These are phyloP conservation scores for Indri indri DNA, from an alignment of 2,113 vertebrate genomes.

Conservation along the genomic window DNA sequence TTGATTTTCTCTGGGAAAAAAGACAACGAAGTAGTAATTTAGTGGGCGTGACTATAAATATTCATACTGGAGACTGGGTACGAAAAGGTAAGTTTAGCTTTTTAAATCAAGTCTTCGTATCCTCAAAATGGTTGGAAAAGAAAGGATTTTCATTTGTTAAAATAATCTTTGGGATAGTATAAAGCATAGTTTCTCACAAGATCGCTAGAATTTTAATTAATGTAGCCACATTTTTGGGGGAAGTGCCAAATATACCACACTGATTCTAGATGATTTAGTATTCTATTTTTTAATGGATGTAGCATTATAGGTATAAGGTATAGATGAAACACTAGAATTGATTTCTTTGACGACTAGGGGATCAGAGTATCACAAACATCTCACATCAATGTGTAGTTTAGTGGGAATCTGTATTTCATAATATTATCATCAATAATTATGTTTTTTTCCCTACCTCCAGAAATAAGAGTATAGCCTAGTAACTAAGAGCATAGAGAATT, in stretches of 20 bases:
- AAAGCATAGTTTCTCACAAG: background rate
- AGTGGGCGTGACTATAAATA: constrained; percentile 98
- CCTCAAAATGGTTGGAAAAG: constrained; percentile 1
- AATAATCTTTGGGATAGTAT: background rate
- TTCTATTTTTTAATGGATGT: background rate
- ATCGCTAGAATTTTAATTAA: background rate
- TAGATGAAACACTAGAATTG: background rate
- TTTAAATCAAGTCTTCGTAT: background rate
- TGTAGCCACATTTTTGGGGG: background rate
- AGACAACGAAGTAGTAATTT: constrained; percentile 98
- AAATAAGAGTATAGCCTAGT: background rate
- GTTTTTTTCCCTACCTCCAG: background rate
- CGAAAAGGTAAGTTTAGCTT: constrained; percentile 84
- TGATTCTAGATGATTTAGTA: background rate
- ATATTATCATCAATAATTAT: background rate
- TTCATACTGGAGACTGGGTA: constrained; percentile 98
- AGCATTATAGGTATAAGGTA: background rate
- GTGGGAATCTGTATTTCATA: background rate
- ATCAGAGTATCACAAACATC: background rate
- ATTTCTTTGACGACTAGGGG: background rate
- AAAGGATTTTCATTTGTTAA: constrained; percentile 5
- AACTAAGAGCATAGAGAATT: background rate
- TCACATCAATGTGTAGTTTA: background rate
- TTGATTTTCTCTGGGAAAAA: constrained; percentile 99
- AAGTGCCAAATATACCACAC: background rate